phyloP scores from a whole-genome alignment of 2,888 invertebrate species.

The Papilio elwesi region DNA sequence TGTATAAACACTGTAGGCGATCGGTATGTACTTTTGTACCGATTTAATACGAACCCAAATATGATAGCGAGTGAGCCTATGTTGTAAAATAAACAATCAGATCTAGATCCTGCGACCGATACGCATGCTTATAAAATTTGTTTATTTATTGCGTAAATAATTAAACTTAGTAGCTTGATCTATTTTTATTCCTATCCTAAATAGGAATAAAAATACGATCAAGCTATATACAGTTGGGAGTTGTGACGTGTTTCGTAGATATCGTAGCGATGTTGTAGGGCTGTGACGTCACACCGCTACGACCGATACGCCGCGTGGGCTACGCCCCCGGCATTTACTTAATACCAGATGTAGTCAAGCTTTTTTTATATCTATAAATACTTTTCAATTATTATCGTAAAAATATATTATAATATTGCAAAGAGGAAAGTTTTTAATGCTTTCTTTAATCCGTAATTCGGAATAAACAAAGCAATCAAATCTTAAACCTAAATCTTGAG shows the following conservation, averaged over 20 bases:
- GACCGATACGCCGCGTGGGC: slow-evolving; percentile 48
- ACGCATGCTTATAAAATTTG: neutral
- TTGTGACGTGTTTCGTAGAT: slow-evolving; percentile 48
- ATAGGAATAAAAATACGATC: neutral
- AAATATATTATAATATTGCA: neutral
- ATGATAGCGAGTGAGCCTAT: no score
- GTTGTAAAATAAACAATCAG: no score
- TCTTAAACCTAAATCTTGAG: no score
- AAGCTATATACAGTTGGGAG: neutral
- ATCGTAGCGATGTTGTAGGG: slow-evolving; percentile 49
- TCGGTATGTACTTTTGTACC: no score
- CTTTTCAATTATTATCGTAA: neutral
- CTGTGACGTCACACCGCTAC: slow-evolving; percentile 50
- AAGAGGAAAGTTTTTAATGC: no score
- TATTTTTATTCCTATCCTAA: no score
- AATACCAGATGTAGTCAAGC: neutral
- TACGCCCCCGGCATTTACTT: slow-evolving; percentile 39
- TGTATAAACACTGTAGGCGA: no score
- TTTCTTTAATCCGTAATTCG: no score
- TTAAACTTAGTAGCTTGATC: neutral
- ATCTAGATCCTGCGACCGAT: neutral
- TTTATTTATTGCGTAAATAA: neutral
- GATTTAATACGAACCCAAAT: no score
- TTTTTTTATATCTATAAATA: neutral
- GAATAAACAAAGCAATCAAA: no score